Conservation (phyloP, 2,888 invertebrate species). For the Drosophila pseudotalamancana region DNA sequence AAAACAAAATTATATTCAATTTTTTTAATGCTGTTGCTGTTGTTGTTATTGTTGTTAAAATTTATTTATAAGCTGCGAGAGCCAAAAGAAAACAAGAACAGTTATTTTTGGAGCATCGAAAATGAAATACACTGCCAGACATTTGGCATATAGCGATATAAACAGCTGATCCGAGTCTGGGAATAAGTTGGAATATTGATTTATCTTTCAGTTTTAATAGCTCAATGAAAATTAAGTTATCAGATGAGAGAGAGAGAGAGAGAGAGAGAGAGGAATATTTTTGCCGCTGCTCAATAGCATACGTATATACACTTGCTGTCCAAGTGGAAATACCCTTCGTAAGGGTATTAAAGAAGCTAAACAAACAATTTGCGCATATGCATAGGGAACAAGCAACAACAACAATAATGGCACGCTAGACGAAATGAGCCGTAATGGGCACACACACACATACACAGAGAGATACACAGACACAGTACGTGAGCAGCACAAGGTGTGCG, state of each 20-base stretch:
- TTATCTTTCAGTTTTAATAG: too few species aligned
- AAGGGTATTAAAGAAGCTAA: conserved; percentile 33
- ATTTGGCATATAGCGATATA: conserved; percentile 8
- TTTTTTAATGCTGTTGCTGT: conserved; percentile 13
- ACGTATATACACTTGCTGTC: not conserved
- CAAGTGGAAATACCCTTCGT: not conserved
- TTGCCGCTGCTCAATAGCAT: too few species aligned
- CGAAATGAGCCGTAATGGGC: conserved; percentile 64
- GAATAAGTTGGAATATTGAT: too few species aligned
- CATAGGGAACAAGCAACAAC: conserved; percentile 63
- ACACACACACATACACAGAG: conserved; percentile 36
- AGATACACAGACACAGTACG: conserved; percentile 32
- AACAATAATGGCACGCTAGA: conserved; percentile 15
- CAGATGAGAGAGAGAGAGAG: too few species aligned
- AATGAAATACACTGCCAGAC: conserved; percentile 7
- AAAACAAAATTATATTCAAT: conserved; percentile 45
- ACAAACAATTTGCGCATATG: conserved; percentile 46
- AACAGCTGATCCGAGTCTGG: not conserved
- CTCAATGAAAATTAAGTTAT: too few species aligned
- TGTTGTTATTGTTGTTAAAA: conserved; percentile 53
- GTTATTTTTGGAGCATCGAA: not conserved
- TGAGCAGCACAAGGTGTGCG: conserved; percentile 50
- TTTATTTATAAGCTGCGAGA: conserved; percentile 65
- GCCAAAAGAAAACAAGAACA: conserved; percentile 34
- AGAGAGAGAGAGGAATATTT: not conserved